Evolutionary conservation across 1,140 invertebrate species (phyloP).

Genomic region (Geopemphigus sp.): DNA sequence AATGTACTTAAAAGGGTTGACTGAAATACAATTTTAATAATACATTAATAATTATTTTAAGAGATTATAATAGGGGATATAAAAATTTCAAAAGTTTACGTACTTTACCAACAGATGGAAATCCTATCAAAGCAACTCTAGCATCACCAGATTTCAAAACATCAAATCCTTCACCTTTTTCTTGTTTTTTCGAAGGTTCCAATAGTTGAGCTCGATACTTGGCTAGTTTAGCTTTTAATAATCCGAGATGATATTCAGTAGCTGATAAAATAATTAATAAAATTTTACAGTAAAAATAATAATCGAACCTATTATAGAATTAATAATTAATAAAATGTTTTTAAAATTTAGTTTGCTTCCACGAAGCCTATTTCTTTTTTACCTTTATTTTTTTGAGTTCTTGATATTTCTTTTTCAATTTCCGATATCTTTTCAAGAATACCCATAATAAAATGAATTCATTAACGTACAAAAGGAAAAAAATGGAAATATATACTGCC

Average conservation of each 20-base stretch:
- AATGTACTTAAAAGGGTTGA: conserved; percentile 91
- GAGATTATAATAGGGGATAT: no score
- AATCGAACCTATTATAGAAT: conserved; percentile 21
- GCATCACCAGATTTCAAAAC: conserved; percentile 99
- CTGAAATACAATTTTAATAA: conserved; percentile 56
- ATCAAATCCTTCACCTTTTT: conserved; percentile 99
- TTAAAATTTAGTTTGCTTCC: not conserved
- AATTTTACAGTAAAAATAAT: not conserved
- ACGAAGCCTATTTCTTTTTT: conserved; percentile 52
- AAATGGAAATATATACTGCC: not conserved
- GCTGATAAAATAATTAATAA: conserved; percentile 62
- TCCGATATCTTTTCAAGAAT: conserved; percentile 97
- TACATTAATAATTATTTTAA: not conserved
- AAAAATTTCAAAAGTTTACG: conserved; percentile 49
- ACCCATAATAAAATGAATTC: conserved; percentile 68
- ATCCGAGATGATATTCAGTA: conserved; percentile 97
- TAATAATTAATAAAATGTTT: not conserved
- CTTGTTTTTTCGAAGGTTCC: conserved; percentile 91
- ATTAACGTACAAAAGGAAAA: not conserved
- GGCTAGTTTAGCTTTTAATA: conserved; percentile 97
- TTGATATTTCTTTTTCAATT: conserved; percentile 95
- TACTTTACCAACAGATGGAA: conserved; percentile 92
- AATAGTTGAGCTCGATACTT: conserved; percentile 94
- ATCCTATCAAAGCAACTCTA: conserved; percentile 94
- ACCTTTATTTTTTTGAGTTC: conserved; percentile 99